Conservation (phyloP, 2,113 vertebrate genomes). For the Nycticebus coucang region DNA sequence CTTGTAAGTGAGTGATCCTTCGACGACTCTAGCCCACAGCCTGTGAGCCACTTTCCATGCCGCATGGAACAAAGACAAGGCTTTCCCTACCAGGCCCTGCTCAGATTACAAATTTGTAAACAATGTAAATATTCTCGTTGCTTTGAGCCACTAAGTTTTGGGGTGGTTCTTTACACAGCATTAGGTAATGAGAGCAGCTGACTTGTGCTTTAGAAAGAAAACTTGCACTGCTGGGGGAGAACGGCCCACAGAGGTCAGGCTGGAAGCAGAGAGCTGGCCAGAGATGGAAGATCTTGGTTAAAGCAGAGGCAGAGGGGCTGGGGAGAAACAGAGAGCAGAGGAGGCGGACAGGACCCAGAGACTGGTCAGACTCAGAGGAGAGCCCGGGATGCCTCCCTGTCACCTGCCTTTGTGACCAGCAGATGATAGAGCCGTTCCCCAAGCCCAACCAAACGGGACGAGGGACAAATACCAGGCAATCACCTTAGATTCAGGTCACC, state of each 20-base stretch:
- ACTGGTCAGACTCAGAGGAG: neutral
- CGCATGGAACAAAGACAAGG: rapidly evolving
- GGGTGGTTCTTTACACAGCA: neutral
- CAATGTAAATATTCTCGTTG: neutral
- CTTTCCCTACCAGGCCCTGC: neutral
- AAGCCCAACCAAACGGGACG: neutral
- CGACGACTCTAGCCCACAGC: neutral
- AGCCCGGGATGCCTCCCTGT: neutral
- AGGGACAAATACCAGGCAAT: neutral
- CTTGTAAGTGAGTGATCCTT: neutral
- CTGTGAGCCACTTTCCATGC: neutral
- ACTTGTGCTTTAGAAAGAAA: neutral
- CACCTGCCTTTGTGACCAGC: neutral
- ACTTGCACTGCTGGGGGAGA: neutral
- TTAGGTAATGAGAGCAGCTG: neutral
- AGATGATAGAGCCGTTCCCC: neutral
- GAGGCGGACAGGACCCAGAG: neutral
- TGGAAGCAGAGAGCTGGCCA: neutral
- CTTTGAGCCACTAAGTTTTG: neutral
- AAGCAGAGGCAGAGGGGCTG: neutral
- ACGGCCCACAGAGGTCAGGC: neutral
- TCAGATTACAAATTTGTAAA: neutral
- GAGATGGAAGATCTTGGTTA: neutral
- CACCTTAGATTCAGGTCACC: neutral
- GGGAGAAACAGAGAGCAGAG: neutral